Conservation (phyloP, 2,888 invertebrate species). For the Limnephilus auricula region DNA sequence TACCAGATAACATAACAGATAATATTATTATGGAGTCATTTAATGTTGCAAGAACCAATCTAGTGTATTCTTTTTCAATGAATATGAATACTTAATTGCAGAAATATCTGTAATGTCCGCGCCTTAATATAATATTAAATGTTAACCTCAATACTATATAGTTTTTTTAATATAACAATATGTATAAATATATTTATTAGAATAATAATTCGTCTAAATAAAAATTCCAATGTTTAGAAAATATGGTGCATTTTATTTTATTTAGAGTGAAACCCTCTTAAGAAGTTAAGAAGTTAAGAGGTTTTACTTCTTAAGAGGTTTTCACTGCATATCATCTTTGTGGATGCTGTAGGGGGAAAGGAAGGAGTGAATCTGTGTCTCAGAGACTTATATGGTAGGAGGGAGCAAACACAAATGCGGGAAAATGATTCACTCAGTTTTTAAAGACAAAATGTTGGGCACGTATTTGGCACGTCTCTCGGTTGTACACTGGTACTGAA, state of each 20-base stretch:
- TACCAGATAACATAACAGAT: no score
- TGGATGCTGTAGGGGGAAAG: neutral
- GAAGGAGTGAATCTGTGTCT: neutral
- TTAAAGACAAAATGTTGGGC: neutral
- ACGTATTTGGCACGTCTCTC: neutral
- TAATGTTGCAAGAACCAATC: neutral
- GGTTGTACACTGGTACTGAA: neutral
- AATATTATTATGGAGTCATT: no score
- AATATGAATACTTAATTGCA: constrained; percentile 1
- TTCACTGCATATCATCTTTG: neutral
- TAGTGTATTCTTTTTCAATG: neutral
- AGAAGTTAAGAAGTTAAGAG: no score
- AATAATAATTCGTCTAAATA: neutral
- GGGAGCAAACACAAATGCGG: neutral
- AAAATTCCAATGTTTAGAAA: constrained; percentile 24
- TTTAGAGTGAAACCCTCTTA: no score
- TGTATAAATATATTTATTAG: neutral
- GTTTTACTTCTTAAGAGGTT: no score
- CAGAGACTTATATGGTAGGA: neutral
- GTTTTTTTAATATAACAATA: constrained; percentile 29
- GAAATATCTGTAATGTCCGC: constrained; percentile 6
- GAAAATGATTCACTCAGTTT: neutral
- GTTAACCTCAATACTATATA: constrained; percentile 34
- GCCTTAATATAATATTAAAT: constrained; percentile 38
- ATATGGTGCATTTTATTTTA: neutral